Base-by-base conservation (phyloP, 2,113 vertebrate species). In the Pteropus alecto region DNA sequence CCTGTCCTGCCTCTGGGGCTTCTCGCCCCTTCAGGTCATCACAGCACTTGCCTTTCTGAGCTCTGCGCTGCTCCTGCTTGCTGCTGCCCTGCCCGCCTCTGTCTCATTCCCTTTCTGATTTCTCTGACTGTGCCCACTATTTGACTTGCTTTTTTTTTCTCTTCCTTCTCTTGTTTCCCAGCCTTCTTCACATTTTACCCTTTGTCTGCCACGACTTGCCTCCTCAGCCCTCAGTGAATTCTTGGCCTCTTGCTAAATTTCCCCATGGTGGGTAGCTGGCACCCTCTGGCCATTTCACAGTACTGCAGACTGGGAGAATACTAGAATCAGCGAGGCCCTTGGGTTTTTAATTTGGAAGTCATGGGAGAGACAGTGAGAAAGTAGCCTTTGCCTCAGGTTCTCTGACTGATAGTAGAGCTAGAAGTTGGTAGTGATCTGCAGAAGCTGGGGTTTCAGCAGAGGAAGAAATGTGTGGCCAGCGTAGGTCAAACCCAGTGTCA, bases 181-280 rank as follows among this genome's bases (percentile, higher is more conserved):
- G 76, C 41, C 60, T 46, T 81, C 30, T 54, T 68, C 46, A 70
- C 5, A 35, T 87, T 90, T 73, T 65, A 81, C 48, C 22, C 41
- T 35, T 6, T 58, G 3, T 48, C 58, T 46, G 48, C 76, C 46
- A 82, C 46, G 60, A 65, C 12, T 15, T 51, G 38, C 43, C 6
- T 77, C 46, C 51, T 76, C 43, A 74, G 58, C 24, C 78, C 48
- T 56, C 26, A 33, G 65, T 48, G 48, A 77, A 56, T 87, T 86
- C 73, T 68, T 93, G 88, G 18, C 43, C n/a, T 84, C 67, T 96
- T 95, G 67, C 61, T 87, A 33, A 96, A 60, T 56, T 90, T 87
- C 13, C 56, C 73, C 15, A 21, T 24, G 54, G 24, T 83, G 73
- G 83, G 74, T 65, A 83, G 35, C 54, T 8, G 84, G 76, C 28